Evolutionary conservation across 2,888 invertebrate species (phyloP).

Genomic region (Apantesis nais): DNA sequence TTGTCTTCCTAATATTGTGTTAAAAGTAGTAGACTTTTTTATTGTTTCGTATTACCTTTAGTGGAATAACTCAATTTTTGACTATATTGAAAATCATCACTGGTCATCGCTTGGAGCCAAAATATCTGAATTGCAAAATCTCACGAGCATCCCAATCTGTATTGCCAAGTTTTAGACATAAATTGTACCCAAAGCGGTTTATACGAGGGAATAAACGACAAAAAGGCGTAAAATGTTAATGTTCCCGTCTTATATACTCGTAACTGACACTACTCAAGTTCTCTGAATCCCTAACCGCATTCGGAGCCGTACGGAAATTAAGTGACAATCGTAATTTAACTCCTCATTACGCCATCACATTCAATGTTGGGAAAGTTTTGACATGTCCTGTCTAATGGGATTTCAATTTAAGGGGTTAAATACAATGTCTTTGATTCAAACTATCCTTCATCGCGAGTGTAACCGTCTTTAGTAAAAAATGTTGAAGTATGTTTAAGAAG

Average conservation of each 20-base stretch:
- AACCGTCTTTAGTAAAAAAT: not conserved
- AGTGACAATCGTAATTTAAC: not conserved
- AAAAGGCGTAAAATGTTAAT: not conserved
- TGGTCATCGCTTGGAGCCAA: not conserved
- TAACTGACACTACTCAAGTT: not conserved
- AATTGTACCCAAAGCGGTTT: not conserved
- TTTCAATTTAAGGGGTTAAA: conserved; percentile 8
- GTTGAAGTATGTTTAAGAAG: not conserved
- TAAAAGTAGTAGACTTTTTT: too few species aligned
- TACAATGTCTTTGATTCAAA: not conserved
- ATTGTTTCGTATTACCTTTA: not conserved
- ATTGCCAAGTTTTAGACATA: not conserved
- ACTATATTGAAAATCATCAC: too few species aligned
- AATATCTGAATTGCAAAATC: not conserved
- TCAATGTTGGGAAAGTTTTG: conserved; percentile 6
- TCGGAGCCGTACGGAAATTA: not conserved
- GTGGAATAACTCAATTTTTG: too few species aligned
- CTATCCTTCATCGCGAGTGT: too few species aligned
- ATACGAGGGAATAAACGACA: not conserved
- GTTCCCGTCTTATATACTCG: not conserved
- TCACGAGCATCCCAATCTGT: not conserved
- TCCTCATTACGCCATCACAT: not conserved
- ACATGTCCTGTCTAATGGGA: conserved; percentile 11
- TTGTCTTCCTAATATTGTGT: not conserved
- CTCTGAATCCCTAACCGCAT: not conserved